Conservation (phyloP, 2,888 invertebrate genomes). For the Parascotia fuliginaria region DNA sequence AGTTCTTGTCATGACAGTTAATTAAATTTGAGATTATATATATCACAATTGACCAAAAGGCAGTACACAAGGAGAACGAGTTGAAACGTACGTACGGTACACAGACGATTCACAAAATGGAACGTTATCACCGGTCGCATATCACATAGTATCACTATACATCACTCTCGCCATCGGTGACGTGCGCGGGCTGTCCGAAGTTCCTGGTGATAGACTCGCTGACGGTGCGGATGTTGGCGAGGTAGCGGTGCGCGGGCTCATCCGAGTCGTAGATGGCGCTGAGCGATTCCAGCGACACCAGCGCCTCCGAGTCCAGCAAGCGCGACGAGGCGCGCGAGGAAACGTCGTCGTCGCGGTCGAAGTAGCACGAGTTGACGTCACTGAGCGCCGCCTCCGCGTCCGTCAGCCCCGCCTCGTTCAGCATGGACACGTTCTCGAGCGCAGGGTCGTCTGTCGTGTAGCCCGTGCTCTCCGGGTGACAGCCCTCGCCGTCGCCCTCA, state of each 20-base stretch:
- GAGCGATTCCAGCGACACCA: constrained; percentile 91
- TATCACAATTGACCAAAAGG: constrained; percentile 65
- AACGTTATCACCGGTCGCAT: constrained; percentile 40
- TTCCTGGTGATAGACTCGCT: constrained; percentile 91
- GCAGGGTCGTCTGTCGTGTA: constrained; percentile 96
- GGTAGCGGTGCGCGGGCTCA: constrained; percentile 87
- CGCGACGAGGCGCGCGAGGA: constrained; percentile 94
- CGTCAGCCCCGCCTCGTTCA: constrained; percentile 94
- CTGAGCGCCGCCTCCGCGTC: constrained; percentile 95
- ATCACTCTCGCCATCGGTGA: constrained; percentile 89
- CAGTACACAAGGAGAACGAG: constrained; percentile 43
- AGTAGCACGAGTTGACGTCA: constrained; percentile 94
- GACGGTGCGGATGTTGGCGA: constrained; percentile 91
- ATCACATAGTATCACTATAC: constrained; percentile 71
- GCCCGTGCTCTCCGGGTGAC: constrained; percentile 90
- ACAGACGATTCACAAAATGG: constrained; percentile 33
- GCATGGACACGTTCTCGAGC: constrained; percentile 93
- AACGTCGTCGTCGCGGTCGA: constrained; percentile 90
- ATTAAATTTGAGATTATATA: constrained; percentile 52
- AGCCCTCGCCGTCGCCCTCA: constrained; percentile 77
- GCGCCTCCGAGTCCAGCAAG: constrained; percentile 91
- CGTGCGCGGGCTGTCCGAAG: constrained; percentile 89
- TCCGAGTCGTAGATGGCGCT: constrained; percentile 93
- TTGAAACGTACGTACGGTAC: constrained; percentile 26
- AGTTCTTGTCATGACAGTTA: constrained; percentile 57